These are phyloP conservation scores for Phorcus lineatus DNA, from an alignment of 2,888 invertebrate species.

Conservation along the genomic window DNA sequence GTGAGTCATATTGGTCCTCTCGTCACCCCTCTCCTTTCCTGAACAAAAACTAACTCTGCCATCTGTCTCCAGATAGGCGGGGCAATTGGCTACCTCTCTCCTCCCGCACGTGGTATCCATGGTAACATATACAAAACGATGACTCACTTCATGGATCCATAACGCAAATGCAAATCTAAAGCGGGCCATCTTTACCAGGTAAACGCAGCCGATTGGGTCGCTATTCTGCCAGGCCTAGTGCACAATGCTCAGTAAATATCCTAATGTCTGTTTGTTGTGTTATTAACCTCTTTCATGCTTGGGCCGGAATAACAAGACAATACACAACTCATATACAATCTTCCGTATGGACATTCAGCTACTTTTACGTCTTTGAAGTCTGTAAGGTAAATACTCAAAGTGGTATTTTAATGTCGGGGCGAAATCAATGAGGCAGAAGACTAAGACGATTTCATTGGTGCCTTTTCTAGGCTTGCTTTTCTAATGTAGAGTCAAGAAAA, in stretches of 20 bases:
- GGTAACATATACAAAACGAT: constrained; percentile 21
- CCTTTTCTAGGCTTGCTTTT: background rate
- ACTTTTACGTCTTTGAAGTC: background rate
- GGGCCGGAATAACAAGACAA: background rate
- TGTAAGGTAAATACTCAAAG: background rate
- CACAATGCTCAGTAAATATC: background rate
- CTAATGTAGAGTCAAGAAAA: too few species aligned
- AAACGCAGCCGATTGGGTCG: background rate
- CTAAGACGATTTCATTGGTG: background rate
- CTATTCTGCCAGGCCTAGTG: background rate
- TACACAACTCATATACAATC: background rate
- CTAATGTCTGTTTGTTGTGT: background rate
- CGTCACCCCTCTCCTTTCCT: background rate
- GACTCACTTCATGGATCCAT: background rate
- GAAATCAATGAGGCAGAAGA: background rate
- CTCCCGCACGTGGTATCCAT: constrained; percentile 6
- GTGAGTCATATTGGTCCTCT: background rate
- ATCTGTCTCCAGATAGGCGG: background rate
- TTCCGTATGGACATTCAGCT: background rate
- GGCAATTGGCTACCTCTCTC: background rate
- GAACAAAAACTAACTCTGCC: background rate
- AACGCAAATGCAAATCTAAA: constrained; percentile 4
- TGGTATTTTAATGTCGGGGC: background rate
- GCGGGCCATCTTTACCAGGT: background rate
- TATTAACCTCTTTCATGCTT: background rate